These are phyloP conservation scores for Drosophila azteca DNA, from an alignment of 1,140 invertebrate species.

Conservation along the genomic window DNA sequence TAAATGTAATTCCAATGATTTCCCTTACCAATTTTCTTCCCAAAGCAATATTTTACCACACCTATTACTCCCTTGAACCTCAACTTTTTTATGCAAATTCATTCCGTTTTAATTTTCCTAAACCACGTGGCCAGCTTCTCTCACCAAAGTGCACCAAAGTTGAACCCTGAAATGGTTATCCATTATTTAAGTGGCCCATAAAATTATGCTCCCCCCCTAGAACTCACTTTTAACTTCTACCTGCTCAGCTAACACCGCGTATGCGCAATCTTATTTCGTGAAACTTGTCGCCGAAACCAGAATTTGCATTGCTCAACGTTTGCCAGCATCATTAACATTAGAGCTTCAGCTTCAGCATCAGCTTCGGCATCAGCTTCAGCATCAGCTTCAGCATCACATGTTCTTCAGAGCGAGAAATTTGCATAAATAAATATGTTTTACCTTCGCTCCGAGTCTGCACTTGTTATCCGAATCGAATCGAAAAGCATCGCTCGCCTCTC, in stretches of 20 bases:
- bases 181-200: constrained; percentile 37
- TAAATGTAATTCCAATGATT: too few species aligned
- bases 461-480: constrained; percentile 27
- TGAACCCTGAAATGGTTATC: constrained; percentile 49
- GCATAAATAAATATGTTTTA: constrained; percentile 68
- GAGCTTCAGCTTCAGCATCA: constrained; percentile 6
- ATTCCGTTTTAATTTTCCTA: constrained; percentile 1
- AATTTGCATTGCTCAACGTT: constrained; percentile 40
- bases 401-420: constrained; percentile 63
- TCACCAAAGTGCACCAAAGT: constrained; percentile 8
- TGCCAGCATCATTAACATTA: constrained; percentile 46
- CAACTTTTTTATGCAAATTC: neutral
- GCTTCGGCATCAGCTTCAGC: too few species aligned
- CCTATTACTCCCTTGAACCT: too few species aligned
- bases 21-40: too few species aligned
- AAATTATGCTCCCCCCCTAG: constrained; percentile 1
- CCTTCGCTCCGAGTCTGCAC: constrained; percentile 53
- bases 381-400: constrained; percentile 27
- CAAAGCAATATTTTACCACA: too few species aligned
- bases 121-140: neutral
- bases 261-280: constrained; percentile 40
- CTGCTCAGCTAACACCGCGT: constrained; percentile 34
- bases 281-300: constrained; percentile 27
- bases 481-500: too few species aligned
- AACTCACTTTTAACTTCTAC: neutral